Base-by-base conservation (phyloP, 2,888 invertebrate genomes). In the Capitulum mitella region DNA sequence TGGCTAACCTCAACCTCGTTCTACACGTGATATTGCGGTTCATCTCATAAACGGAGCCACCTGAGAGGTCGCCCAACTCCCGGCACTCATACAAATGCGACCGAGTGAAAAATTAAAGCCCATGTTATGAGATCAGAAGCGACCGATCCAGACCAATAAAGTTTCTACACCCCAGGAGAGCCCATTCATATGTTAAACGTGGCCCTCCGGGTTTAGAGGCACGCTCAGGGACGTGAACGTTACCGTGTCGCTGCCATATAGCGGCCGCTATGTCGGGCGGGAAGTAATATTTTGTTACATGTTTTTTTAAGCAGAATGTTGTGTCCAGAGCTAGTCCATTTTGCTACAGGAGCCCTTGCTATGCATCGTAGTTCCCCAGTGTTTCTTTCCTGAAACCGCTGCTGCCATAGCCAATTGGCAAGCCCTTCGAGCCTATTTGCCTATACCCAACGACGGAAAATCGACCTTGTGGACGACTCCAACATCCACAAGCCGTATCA, bases 101-200 rank as follows among this genome's bases (percentile, higher is more conserved):
- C 32, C 61, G 61, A 16, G 61, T 61, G 61, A 61, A 61, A 61
- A 61, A 61, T 61, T 61, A 61, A n/a, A 61, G 61, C 61, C 61
- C 32, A 32, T 14, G 61, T 61, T 61, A 61, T 32, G 32, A 16
- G 61, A 61, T 61, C 29, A 61, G 61, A 10, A 14, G 61, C 61
- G 61, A n/a, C 32, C 61, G 61, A n/a, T 16, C 61, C n/a, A 6
- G n/a, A n/a, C 61, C 61, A 61, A 61, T 61, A 61, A 61, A 61
- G 61, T 61, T 12, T 32, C 8, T 14, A n/a, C 32, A 3, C 14
- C 5, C 32, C 29, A 32, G 32, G 14, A n/a, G 16, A 3, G 61
- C 16, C 61, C 32, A 32, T 61, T 61, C 61, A 61, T 61, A 61
- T 61, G 61, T 61, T n/a, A 61, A 61, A 10, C 61, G 16, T 32